Evolutionary conservation across 2,888 invertebrate species (phyloP).

Genomic region (Poecilobothrus nobilitatus): DNA sequence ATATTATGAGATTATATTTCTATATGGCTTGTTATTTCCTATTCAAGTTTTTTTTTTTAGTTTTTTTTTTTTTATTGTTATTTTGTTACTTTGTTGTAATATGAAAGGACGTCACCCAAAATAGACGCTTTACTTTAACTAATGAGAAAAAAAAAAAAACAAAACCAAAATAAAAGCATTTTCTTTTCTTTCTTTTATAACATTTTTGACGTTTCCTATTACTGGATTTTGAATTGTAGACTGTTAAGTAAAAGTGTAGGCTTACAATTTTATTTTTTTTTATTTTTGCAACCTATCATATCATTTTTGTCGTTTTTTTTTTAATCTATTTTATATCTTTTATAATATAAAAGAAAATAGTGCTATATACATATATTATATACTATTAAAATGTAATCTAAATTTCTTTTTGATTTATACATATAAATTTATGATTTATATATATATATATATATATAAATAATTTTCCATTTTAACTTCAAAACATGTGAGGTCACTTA

Average conservation of each 20-base stretch:
- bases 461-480: no score
- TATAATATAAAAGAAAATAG: no score
- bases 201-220: no score
- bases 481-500: no score
- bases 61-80: neutral
- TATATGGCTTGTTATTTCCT: neutral
- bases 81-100: neutral
- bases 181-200: neutral
- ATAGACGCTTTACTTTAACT: neutral
- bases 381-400: no score
- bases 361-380: no score
- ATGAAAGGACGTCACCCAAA: neutral
- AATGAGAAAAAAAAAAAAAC: neutral
- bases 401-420: no score
- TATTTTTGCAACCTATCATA: no score
- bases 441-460: no score
- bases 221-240: no score
- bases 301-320: no score
- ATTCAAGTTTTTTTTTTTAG: neutral
- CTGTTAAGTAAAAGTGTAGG: neutral
- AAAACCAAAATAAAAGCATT: neutral
- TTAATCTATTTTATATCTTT: neutral
- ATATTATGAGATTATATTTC: neutral
- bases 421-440: no score
- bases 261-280: neutral